Evolutionary conservation across 2,797 vertebrate genomes (phyloP).

Genomic region (Synanceia verrucosa): DNA sequence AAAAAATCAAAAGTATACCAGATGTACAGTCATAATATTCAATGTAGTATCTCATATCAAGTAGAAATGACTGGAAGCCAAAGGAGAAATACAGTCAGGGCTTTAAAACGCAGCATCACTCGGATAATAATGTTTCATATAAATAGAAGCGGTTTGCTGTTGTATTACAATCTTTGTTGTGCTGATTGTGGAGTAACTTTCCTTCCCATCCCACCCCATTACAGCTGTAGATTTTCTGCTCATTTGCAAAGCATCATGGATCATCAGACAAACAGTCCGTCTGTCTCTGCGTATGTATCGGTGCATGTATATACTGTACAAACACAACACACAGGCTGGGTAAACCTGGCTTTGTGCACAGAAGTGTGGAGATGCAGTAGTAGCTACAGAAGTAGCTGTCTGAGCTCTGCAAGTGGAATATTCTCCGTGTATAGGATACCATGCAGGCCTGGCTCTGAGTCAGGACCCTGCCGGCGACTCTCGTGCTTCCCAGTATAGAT

Average conservation of each 20-base stretch:
- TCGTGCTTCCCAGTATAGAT: constrained; percentile 20
- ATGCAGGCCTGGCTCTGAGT: constrained; percentile 51
- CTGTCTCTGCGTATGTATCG: neutral
- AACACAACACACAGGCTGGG: neutral
- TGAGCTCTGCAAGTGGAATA: constrained; percentile 26
- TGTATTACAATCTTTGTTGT: neutral
- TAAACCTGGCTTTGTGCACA: neutral
- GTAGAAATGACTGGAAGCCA: neutral
- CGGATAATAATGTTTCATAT: neutral
- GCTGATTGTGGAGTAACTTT: neutral
- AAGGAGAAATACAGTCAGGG: neutral
- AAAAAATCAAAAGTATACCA: neutral
- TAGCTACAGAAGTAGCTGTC: neutral
- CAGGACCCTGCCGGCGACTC: constrained; percentile 18
- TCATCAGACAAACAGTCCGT: constrained; percentile 24
- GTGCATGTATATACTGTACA: neutral
- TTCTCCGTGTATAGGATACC: neutral
- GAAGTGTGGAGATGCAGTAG: neutral
- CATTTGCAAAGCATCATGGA: constrained; percentile 43
- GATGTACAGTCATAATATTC: neutral
- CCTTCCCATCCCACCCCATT: constrained; percentile 8
- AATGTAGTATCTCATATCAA: neutral
- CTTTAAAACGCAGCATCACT: neutral
- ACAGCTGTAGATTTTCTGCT: constrained; percentile 54
- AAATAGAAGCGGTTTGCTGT: neutral